These are phyloP conservation scores for Iphiclides podalirius DNA, from an alignment of 2,888 invertebrate genomes.

Conservation along the genomic window DNA sequence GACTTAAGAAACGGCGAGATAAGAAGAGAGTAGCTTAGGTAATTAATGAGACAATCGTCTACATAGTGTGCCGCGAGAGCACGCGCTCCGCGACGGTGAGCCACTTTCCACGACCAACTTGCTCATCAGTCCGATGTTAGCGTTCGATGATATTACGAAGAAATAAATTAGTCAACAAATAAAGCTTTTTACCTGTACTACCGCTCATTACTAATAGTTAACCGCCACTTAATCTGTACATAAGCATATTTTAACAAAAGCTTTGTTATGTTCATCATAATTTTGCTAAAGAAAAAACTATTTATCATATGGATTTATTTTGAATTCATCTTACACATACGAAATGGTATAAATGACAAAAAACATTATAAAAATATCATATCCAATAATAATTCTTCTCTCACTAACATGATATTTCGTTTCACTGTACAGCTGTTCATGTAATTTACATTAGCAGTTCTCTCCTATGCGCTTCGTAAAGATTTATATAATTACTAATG, in stretches of 20 bases:
- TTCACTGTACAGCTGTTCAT: slow-evolving; percentile 1
- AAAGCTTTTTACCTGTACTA: background rate
- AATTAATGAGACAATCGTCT: slow-evolving; percentile 23
- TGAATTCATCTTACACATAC: too few relatives aligned
- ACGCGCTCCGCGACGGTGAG: slow-evolving; percentile 8
- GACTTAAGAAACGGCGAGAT: slow-evolving; percentile 18
- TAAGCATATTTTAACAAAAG: too few relatives aligned
- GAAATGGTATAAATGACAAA: too few relatives aligned
- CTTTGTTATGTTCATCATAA: too few relatives aligned
- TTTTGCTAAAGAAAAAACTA: too few relatives aligned
- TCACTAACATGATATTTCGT: background rate
- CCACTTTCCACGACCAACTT: slow-evolving; percentile 28
- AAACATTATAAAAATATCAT: background rate
- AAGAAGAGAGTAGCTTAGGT: slow-evolving; percentile 9
- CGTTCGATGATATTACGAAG: slow-evolving; percentile 5
- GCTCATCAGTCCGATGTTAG: slow-evolving; percentile 18
- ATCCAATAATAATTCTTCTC: background rate
- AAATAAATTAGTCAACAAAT: slow-evolving; percentile 1
- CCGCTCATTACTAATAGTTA: background rate
- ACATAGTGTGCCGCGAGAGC: slow-evolving; percentile 10
- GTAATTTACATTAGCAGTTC: background rate
- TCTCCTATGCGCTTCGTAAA: background rate
- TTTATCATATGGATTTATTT: too few relatives aligned
- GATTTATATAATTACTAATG: background rate
- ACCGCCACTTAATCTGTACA: background rate